phyloP scores from a whole-genome alignment of 1,140 invertebrate genomes.

The Aphelinus atriplicis region DNA sequence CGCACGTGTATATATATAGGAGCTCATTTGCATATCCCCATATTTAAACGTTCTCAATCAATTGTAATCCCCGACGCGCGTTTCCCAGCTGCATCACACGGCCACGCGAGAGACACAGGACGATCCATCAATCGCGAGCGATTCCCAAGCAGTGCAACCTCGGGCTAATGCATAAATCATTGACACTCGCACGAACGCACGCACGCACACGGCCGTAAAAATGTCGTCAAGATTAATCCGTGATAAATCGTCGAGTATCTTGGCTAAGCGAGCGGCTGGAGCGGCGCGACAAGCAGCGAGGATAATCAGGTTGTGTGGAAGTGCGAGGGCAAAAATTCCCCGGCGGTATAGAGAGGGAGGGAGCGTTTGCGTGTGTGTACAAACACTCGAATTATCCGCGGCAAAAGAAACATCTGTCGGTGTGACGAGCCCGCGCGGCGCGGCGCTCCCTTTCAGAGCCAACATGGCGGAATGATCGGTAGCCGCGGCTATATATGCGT shows the following conservation, averaged over 20 bases:
- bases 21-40: too few relatives aligned
- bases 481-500: conserved; percentile 49
- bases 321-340: conserved; percentile 31
- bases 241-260: conserved; percentile 33
- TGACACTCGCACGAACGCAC: background rate
- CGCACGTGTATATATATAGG: too few relatives aligned
- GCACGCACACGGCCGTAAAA: background rate
- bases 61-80: too few relatives aligned
- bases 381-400: conserved; percentile 59
- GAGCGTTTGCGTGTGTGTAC: conserved; percentile 33
- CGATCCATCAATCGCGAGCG: background rate
- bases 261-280: background rate
- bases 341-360: too few relatives aligned
- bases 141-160: too few relatives aligned
- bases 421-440: conserved; percentile 39
- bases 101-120: background rate
- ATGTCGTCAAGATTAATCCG: conserved; percentile 24
- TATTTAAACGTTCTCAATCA: too few relatives aligned
- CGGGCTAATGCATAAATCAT: background rate
- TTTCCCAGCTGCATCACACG: background rate
- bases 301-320: conserved; percentile 18
- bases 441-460: conserved; percentile 56
- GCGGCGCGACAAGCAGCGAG: conserved; percentile 1
- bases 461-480: conserved; percentile 65
- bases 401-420: conserved; percentile 62